These are phyloP conservation scores for Phylloscopus trochilus DNA, from an alignment of 2,113 vertebrate species.

Conservation along the genomic window DNA sequence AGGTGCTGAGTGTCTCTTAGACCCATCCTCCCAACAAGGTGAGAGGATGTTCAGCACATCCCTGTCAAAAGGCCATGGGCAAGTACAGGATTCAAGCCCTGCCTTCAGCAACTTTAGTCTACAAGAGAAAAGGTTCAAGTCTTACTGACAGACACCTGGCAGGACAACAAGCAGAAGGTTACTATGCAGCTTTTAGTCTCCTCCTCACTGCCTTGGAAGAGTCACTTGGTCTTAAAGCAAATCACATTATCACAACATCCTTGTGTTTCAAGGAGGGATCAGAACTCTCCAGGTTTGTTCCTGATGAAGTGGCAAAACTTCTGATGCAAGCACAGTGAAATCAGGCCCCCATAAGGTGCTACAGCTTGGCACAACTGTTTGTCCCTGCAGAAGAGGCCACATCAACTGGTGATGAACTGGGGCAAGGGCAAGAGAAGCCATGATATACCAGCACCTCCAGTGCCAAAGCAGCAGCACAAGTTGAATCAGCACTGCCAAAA, in stretches of 20 bases:
- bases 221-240: background rate
- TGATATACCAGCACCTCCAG: background rate
- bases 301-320: background rate
- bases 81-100: background rate
- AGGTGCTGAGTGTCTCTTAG: background rate
- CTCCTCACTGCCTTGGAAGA: background rate
- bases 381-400: conserved; percentile 5
- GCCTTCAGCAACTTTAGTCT: background rate
- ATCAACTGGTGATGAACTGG: background rate
- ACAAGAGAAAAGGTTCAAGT: background rate
- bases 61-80: background rate
- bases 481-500: background rate
- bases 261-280: background rate
- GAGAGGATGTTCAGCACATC: background rate
- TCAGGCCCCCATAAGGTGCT: background rate
- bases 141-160: background rate
- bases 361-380: background rate
- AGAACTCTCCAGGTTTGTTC: background rate
- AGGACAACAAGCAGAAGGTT: background rate
- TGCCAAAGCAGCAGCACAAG: background rate
- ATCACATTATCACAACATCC: background rate
- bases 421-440: background rate
- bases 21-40: background rate
- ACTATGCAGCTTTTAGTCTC: background rate
- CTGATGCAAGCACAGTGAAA: conserved; percentile 9